A percentile compares a stretch with the other conserved stretches of the same genome.
Evolutionary conservation across 2,888 invertebrate genomes (phyloP).

Genomic region (Pyralis farinalis): DNA sequence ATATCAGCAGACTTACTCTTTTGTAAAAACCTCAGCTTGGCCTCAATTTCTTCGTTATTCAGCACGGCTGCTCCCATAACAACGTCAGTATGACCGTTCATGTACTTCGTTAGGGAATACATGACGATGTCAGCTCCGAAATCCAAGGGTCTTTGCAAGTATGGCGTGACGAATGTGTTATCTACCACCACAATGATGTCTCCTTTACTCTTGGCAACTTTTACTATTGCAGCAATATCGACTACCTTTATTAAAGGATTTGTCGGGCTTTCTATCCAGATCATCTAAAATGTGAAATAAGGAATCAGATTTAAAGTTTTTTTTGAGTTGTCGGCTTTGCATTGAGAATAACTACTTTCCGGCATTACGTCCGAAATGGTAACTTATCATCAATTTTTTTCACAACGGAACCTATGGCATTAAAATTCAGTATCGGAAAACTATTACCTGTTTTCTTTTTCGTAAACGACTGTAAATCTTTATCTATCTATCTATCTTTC

Average conservation of each 20-base stretch:
- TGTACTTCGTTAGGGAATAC: constrained; percentile 97
- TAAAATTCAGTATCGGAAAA: too few species aligned
- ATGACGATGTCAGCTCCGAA: constrained; percentile 94
- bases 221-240: constrained; percentile 88
- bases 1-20: constrained; percentile 90
- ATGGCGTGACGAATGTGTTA: constrained; percentile 95
- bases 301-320: too few species aligned
- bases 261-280: constrained; percentile 98
- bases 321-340: too few species aligned
- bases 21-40: constrained; percentile 90
- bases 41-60: constrained; percentile 85
- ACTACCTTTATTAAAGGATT: constrained; percentile 95
- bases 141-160: constrained; percentile 92
- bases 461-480: too few species aligned
- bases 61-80: constrained; percentile 96
- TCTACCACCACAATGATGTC: constrained; percentile 90
- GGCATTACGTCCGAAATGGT: too few species aligned
- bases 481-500: too few species aligned
- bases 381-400: too few species aligned
- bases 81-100: constrained; percentile 98
- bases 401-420: too few species aligned
- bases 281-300: constrained; percentile 79
- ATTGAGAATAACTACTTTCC: too few species aligned
- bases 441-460: too few species aligned
- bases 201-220: constrained; percentile 77